Evolutionary conservation across 2,113 vertebrate species (phyloP), one percentile per base, ranked within the genome.

Genomic region (Paracanthobrama guichenoti): DNA sequence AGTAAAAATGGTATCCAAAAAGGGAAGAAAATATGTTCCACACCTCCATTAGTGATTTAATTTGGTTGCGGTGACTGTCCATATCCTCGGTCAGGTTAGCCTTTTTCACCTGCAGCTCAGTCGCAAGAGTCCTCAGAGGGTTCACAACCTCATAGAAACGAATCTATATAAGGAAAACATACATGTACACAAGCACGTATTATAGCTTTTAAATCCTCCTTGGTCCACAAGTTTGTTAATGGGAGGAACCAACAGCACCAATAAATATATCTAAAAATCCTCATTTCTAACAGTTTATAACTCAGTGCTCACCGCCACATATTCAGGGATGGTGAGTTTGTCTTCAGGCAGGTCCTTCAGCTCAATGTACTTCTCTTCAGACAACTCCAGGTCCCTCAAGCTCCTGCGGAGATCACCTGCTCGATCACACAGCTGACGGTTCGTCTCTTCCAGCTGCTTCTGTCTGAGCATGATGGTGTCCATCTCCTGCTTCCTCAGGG

Each of bases 401-500:
- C 95, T 96, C 55, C 93, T 93, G 10, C 96, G 95, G 57, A 99
- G 91, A 87, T 97, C 96, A 83, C 97, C 97, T 8, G 96, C 95
- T 59, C 94, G 95, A 79, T 98, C 96, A 75, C 96, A 94, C 85
- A 99, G 92, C n/a, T 97, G 96, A 39, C 81, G 88, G 90, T 99
- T 99, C 0, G 94, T 97, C 90, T 98, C 96, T 88, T 99, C 98
- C 3, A 99, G 92, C 84, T 98, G 97, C 88, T 96, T 97, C 92
- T 99, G 98, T 84, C 96, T 94, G 85, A 96, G 81, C 86, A 98
- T 90, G 91, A 99, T 95, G 74, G 94, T 90, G 88, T 98, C 97
- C 96, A 98, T 97, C 93, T 99, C 98, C 88, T 98, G 96, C 89
- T 97, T 99, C 92, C 97, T 95, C 83, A 97, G 87, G 85, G 94